Evolutionary conservation across 2,888 invertebrate genomes (phyloP).

Genomic region (Thereva unica): DNA sequence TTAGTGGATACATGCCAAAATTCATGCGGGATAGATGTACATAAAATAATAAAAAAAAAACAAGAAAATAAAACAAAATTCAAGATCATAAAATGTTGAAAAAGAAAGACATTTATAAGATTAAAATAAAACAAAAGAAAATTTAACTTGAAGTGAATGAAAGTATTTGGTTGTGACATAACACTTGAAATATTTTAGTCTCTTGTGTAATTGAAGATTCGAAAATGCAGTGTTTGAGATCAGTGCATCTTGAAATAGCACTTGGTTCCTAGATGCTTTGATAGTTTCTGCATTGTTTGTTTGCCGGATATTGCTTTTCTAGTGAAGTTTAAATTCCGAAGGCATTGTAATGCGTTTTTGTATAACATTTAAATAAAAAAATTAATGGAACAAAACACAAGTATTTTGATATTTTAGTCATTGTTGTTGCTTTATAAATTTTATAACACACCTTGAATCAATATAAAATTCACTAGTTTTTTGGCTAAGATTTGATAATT

Average conservation of each 20-base stretch:
- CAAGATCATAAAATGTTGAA: too few species aligned
- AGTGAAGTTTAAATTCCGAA: background rate
- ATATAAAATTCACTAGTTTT: constrained; percentile 56
- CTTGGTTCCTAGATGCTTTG: background rate
- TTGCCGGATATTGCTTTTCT: background rate
- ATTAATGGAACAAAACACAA: background rate
- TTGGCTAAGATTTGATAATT: constrained; percentile 54
- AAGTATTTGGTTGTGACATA: constrained; percentile 16
- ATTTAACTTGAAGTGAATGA: background rate
- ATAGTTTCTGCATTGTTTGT: constrained; percentile 4
- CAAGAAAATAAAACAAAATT: too few species aligned
- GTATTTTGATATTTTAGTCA: background rate
- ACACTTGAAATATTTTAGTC: constrained; percentile 18
- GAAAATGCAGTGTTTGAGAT: constrained; percentile 29
- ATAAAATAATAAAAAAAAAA: too few species aligned
- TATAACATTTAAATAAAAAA: background rate
- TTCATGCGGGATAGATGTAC: too few species aligned
- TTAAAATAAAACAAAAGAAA: background rate
- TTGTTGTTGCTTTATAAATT: background rate
- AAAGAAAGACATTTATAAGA: background rate
- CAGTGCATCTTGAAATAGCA: constrained; percentile 33
- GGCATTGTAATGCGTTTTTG: background rate
- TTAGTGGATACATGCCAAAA: too few species aligned
- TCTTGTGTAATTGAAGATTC: constrained; percentile 35
- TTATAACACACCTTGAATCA: constrained; percentile 56